Evolutionary conservation across 2,888 invertebrate species (phyloP).

Genomic region (Rhingia campestris): DNA sequence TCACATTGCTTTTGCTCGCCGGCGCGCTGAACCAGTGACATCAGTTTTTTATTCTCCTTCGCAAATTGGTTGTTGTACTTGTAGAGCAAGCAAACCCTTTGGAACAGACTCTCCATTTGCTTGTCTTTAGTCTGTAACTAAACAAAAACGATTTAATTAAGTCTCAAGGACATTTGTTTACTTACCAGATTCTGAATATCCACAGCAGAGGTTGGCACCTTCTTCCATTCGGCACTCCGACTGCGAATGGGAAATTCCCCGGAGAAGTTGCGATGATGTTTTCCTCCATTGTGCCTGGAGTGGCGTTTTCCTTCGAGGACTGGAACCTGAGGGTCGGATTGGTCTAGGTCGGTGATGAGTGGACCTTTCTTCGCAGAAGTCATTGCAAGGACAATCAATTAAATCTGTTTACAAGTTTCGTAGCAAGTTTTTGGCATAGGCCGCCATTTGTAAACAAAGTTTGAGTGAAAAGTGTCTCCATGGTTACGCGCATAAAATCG

Average conservation of each 20-base stretch:
- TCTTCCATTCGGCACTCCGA: slow-evolving; percentile 78
- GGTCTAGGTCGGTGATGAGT: slow-evolving; percentile 55
- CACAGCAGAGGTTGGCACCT: slow-evolving; percentile 4
- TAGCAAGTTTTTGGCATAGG: slow-evolving; percentile 2
- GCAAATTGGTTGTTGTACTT: slow-evolving; percentile 86
- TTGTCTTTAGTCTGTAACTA: slow-evolving; percentile 86
- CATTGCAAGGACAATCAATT: slow-evolving; percentile 24
- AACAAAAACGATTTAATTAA: slow-evolving; percentile 2
- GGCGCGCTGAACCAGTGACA: slow-evolving; percentile 83
- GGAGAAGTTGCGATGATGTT: slow-evolving; percentile 78
- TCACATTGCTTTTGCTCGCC: slow-evolving; percentile 81
- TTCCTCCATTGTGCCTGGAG: slow-evolving; percentile 58
- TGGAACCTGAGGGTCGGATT: slow-evolving; percentile 39
- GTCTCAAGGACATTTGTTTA: neutral
- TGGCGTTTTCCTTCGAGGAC: slow-evolving; percentile 30
- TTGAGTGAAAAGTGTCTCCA: slow-evolving; percentile 58
- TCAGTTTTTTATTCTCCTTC: slow-evolving; percentile 85
- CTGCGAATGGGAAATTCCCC: slow-evolving; percentile 80
- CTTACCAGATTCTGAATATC: slow-evolving; percentile 38
- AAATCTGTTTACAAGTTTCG: slow-evolving; percentile 21
- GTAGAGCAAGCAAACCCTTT: slow-evolving; percentile 85
- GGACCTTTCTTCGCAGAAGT: slow-evolving; percentile 29
- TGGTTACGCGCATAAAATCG: slow-evolving; percentile 21
- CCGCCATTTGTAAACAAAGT: slow-evolving; percentile 73
- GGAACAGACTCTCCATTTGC: slow-evolving; percentile 85